Conservation (phyloP, 2,888 invertebrate genomes). For the Drosophila setosimentum region DNA sequence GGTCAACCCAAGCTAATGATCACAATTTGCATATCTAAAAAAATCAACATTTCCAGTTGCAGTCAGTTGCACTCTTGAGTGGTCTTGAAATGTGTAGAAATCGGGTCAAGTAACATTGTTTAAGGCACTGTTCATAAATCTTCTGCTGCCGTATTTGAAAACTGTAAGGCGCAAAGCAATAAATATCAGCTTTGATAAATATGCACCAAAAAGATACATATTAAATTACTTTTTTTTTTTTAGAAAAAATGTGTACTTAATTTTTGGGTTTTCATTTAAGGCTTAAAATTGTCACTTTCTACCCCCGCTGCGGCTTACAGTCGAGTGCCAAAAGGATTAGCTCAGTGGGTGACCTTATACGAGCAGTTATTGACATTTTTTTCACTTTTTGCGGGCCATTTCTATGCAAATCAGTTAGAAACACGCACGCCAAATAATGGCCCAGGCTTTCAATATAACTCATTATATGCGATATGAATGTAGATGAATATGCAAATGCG, state of each 20-base stretch:
- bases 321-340: slow-evolving; percentile 50
- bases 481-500: slow-evolving; percentile 62
- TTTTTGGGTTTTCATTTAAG: not conserved
- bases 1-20: slow-evolving; percentile 35
- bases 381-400: slow-evolving; percentile 45
- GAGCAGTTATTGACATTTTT: slow-evolving; percentile 58
- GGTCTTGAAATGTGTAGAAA: slow-evolving; percentile 52
- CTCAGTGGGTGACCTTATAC: slow-evolving; percentile 37
- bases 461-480: slow-evolving; percentile 61
- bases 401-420: slow-evolving; percentile 70
- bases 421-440: slow-evolving; percentile 65
- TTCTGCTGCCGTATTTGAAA: not conserved
- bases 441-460: slow-evolving; percentile 59
- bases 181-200: not conserved
- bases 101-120: slow-evolving; percentile 26
- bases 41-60: slow-evolving; percentile 25
- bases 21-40: slow-evolving; percentile 62
- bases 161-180: not conserved
- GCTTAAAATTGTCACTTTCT: not conserved
- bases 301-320: not conserved
- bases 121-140: not conserved
- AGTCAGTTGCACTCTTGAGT: slow-evolving; percentile 35
- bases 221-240: not conserved
- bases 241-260: not conserved
- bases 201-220: not conserved